Evolutionary conservation across 2,888 invertebrate species (phyloP).

Genomic region (Neoaliturus tenellus): DNA sequence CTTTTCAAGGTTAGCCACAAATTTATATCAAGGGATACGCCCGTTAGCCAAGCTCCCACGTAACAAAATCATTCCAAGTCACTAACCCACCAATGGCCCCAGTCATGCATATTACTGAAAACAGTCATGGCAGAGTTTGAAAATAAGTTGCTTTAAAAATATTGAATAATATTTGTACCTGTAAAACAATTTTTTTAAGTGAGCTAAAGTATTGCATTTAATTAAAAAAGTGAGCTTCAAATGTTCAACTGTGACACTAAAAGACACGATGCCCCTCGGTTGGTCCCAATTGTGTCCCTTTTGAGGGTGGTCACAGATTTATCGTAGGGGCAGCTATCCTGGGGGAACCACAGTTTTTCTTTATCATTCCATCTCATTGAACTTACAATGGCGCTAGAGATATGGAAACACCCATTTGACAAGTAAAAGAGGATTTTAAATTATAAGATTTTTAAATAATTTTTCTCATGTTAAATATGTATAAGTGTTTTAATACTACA

Average conservation of each 20-base stretch:
- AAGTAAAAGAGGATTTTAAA: too few species aligned
- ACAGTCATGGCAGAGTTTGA: too few species aligned
- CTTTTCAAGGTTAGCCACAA: background rate
- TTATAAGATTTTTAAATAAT: too few species aligned
- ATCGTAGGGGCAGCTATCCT: background rate
- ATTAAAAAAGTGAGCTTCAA: too few species aligned
- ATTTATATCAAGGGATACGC: background rate
- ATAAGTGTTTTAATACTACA: too few species aligned
- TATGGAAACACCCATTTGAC: too few species aligned
- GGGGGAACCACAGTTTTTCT: background rate
- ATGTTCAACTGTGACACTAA: background rate
- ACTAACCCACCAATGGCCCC: background rate
- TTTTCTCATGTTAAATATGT: too few species aligned
- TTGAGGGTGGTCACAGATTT: background rate
- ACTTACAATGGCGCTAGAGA: background rate
- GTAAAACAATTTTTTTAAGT: too few species aligned
- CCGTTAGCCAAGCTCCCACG: too few species aligned
- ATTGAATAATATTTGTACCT: too few species aligned
- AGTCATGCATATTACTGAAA: background rate
- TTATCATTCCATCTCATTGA: background rate
- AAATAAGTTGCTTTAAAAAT: too few species aligned
- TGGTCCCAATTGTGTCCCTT: background rate
- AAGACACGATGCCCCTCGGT: background rate
- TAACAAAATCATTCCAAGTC: constrained; percentile 29
- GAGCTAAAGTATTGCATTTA: too few species aligned